Percentiles rank a stretch among this genome's conserved stretches.
Evolutionary conservation across 2,797 vertebrate genomes (phyloP).

Genomic region (Labeo calbasu): DNA sequence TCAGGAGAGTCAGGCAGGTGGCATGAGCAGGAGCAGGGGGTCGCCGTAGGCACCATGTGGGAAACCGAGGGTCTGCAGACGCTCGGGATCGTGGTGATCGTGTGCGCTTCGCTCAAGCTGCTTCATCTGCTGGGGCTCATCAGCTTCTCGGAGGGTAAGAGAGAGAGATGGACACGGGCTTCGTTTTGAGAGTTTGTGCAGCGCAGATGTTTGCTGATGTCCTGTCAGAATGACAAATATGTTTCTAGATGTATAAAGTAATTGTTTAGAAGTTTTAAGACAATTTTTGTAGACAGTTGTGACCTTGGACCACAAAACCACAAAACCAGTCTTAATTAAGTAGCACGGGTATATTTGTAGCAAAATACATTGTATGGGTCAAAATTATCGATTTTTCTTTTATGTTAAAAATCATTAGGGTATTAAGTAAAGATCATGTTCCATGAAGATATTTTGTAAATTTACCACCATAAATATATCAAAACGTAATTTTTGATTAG

Average conservation of each 20-base stretch:
- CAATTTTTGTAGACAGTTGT: not conserved
- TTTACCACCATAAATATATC: no score
- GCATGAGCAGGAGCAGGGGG: constrained; percentile 77
- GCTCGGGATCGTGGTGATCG: constrained; percentile 97
- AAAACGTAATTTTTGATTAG: no score
- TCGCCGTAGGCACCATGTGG: constrained; percentile 93
- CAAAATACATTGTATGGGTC: no score
- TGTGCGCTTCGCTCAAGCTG: constrained; percentile 96
- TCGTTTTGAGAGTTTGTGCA: not conserved
- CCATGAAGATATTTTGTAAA: no score
- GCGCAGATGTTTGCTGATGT: not conserved
- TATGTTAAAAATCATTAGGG: no score
- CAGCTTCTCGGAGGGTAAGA: constrained; percentile 99
- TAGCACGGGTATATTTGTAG: no score
- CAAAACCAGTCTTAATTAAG: no score
- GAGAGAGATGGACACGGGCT: not conserved
- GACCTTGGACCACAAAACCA: no score
- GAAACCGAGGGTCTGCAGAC: constrained; percentile 98
- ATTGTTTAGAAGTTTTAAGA: not conserved
- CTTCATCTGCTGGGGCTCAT: constrained; percentile 98
- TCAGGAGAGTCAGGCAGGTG: constrained; percentile 67
- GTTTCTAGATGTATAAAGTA: not conserved
- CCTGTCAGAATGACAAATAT: not conserved
- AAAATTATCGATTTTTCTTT: no score
- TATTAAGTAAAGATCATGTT: no score